These are phyloP conservation scores for Myrmecobius fasciatus DNA, from an alignment of 2,113 vertebrate genomes.

Conservation along the genomic window DNA sequence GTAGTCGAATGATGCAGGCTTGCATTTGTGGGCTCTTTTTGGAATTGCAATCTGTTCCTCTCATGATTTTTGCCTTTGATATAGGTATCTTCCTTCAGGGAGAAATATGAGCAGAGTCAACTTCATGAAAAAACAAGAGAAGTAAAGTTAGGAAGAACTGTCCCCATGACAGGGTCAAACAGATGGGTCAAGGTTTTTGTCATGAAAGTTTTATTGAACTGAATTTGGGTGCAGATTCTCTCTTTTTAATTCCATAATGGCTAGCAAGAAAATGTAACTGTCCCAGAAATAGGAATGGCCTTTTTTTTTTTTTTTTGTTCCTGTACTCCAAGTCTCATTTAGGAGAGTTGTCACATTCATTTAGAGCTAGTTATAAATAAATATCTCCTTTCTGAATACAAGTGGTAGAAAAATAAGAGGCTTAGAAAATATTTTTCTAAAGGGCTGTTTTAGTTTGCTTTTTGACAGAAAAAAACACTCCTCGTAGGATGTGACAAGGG, in stretches of 20 bases:
- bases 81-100: neutral
- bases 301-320: neutral
- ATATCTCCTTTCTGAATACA: neutral
- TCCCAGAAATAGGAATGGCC: neutral
- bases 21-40: constrained; percentile 52
- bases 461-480: neutral
- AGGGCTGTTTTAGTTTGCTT: neutral
- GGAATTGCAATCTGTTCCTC: constrained; percentile 2
- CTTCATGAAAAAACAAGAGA: neutral
- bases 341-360: neutral
- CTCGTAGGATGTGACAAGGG: neutral
- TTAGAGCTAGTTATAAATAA: neutral
- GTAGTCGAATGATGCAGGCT: constrained; percentile 62
- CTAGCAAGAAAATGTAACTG: neutral
- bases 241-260: constrained; percentile 5
- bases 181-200: neutral
- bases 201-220: constrained; percentile 2
- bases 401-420: constrained; percentile 1
- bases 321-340: neutral
- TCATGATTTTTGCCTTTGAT: constrained; percentile 36
- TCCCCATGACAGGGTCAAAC: too few relatives aligned
- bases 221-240: neutral
- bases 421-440: neutral
- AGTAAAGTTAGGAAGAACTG: neutral
- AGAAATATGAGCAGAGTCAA: neutral